Conservation (phyloP, 2,888 invertebrate genomes). For the Megalurothrips usitatus region DNA sequence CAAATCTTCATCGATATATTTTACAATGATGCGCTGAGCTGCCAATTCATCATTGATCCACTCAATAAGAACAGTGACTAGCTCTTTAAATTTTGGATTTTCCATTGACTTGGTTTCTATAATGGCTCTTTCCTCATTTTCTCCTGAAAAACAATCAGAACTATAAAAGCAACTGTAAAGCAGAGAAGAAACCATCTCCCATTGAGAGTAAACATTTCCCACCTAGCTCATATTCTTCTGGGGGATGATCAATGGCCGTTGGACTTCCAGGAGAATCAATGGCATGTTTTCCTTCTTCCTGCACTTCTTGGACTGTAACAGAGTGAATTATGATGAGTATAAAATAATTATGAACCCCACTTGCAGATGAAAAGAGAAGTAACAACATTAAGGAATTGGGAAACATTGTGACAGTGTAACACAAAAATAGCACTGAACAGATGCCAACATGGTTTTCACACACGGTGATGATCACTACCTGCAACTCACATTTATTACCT, state of each 20-base stretch:
- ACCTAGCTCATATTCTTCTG: conserved; percentile 90
- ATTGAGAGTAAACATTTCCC: conserved; percentile 40
- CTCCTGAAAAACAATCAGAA: conserved; percentile 57
- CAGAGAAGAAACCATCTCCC: background rate
- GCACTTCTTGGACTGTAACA: conserved; percentile 81
- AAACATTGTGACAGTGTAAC: too few relatives aligned
- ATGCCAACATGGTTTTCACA: too few relatives aligned
- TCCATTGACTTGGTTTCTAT: conserved; percentile 84
- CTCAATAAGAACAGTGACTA: conserved; percentile 83
- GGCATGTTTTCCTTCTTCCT: conserved; percentile 92
- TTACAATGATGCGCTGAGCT: conserved; percentile 92
- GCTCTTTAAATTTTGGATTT: conserved; percentile 78
- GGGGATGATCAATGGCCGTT: conserved; percentile 78
- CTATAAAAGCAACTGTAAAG: conserved; percentile 25
- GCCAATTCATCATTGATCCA: conserved; percentile 99
- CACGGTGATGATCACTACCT: too few relatives aligned
- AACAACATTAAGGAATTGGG: too few relatives aligned
- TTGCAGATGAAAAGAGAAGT: too few relatives aligned
- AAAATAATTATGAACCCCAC: background rate
- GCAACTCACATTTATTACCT: conserved; percentile 6
- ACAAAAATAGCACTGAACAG: too few relatives aligned
- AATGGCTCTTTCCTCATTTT: conserved; percentile 95
- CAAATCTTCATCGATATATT: conserved; percentile 92
- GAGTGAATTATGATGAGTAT: conserved; percentile 37
- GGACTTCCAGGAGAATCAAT: conserved; percentile 96